Base-by-base conservation (phyloP, 2,113 vertebrate genomes). In the Phocoena phocoena region DNA sequence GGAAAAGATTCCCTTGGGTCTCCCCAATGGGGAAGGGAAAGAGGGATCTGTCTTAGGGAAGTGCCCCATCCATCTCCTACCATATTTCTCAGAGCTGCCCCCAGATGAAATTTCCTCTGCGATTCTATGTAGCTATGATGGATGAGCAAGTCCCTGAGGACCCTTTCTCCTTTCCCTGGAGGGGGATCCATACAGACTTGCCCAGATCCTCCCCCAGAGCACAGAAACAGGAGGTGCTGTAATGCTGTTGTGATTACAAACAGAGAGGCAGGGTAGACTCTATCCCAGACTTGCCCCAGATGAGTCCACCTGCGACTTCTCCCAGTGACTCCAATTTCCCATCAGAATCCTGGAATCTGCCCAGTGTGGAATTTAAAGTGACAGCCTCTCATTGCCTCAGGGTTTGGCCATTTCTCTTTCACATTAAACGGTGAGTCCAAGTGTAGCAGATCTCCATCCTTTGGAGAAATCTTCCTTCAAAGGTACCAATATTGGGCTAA, bases 351-450 rank as follows among this genome's bases (percentile, higher is more conserved):
- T 82, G 95, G 98, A 97, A 94, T 91, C 98, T 98, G 88, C 96
- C 94, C 96, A 91, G 94, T 96, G 98, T 94, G 93, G 98, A 96
- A 98, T 98, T 98, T 98, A 88, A 98, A 98, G 97, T 41, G 97
- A 97, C 98, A 98, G 97, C 38, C 84, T 92, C 96, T 96, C 96
- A 58, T 96, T 97, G 94, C 97, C 86, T 98, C 86, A 2, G 91
- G 80, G 63, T 98, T 97, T 88, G 96, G 94, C 87, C 96, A 98
- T 97, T 95, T 84, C 96, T 97, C 94, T 92, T 67, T 65, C 97
- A 87, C 97, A 91, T 82, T 55, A 96, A 98, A 96, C 60, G 5
- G 63, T 1, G 96, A 92, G 97, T 98, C 90, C 80, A 96, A 98
- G 96, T 44, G 80, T 89, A 97, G 92, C 79, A 96, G 95, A 97